phyloP scores from a whole-genome alignment of 2,888 invertebrate species.

The Physocephala rufipes region DNA sequence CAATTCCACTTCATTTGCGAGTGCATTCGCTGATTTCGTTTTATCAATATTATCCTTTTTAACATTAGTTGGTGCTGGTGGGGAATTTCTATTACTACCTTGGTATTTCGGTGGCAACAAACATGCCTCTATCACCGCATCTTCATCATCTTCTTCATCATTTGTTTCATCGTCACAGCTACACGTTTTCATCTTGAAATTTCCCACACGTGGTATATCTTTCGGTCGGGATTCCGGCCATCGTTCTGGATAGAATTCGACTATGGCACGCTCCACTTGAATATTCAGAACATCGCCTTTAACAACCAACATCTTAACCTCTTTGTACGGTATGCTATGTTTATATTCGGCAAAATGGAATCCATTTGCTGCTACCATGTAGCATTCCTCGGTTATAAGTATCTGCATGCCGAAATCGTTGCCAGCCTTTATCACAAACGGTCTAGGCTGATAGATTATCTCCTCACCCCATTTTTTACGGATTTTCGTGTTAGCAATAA shows the following conservation, averaged over 20 bases:
- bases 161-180: neutral
- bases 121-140: neutral
- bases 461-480: constrained; percentile 77
- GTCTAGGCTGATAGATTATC: constrained; percentile 71
- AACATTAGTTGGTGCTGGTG: too few species aligned
- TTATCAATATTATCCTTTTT: neutral
- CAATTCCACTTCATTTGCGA: neutral
- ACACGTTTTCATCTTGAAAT: neutral
- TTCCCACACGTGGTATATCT: neutral
- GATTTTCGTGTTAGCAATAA: constrained; percentile 76
- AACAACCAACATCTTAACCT: constrained; percentile 71
- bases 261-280: constrained; percentile 63
- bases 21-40: neutral
- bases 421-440: constrained; percentile 55
- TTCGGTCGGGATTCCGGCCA: neutral
- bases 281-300: constrained; percentile 71
- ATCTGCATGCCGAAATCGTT: constrained; percentile 67
- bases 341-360: constrained; percentile 74
- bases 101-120: neutral
- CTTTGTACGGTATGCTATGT: constrained; percentile 71
- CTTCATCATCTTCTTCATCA: neutral
- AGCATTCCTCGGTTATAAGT: constrained; percentile 70
- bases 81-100: neutral
- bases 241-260: constrained; percentile 55
- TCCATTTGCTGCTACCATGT: constrained; percentile 75